Base-by-base conservation (phyloP, 2,797 vertebrate genomes). In the Acanthurus tractus region DNA sequence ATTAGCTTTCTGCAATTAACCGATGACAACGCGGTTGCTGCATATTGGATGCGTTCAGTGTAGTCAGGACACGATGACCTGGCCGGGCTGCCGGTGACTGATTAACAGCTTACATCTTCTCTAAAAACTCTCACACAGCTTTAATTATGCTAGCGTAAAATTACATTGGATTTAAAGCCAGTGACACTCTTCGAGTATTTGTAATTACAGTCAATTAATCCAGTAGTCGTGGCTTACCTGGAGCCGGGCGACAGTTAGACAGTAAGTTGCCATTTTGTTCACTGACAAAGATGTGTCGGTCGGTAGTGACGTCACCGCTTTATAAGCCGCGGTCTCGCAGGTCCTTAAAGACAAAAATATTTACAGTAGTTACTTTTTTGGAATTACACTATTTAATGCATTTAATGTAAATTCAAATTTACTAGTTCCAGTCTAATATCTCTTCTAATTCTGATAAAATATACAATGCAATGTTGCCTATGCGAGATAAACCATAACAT, bases 201-300 rank as follows among this genome's bases (percentile, higher is more conserved):
- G 5, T 4, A 61, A 53, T 29, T 14, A 12, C 0, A 2, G 12
- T 23, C 1, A 61, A 81, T 79, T 7, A 0, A 13, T 0, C 0
- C 0, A 0, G 14, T 7, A 72, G 61, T 7, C 12, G 22, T 67
- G 6, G 55, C 91, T 95, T 95, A 98, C 98, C 97, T 97, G 96
- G 23, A 99, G 92, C 92, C 96, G 96, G 90, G 96, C 84, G 72
- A 95, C 96, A 76, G 97, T 95, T 1, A 97, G 93, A 89, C 95
- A 96, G 96, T 97, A 98, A 29, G 97, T 95, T 96, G 97, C 97
- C 98, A 99, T 99, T 98, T 99, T 98, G 97, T 96, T 96, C 97
- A 97, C 97, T 98, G 97, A 99, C 97, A 98, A 98, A 98, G 96
- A 98, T 98, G 96, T 93, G 97, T 93, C 95, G 95, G 92, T 8